These are phyloP conservation scores for Syritta pipiens DNA, from an alignment of 2,888 invertebrate species.

Conservation along the genomic window DNA sequence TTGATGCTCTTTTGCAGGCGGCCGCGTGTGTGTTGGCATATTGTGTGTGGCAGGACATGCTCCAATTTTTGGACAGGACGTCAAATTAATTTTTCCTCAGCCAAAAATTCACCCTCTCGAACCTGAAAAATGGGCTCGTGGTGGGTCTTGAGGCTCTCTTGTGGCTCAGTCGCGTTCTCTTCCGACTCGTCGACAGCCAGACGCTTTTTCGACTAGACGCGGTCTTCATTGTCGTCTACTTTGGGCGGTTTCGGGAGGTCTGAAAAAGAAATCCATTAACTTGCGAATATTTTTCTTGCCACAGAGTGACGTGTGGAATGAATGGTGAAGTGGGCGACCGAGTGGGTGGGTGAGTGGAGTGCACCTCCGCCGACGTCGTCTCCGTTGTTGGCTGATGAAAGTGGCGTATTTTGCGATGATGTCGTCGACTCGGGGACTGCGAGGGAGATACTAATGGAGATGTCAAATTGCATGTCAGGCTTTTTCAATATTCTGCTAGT, in stretches of 20 bases:
- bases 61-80: constrained; percentile 59
- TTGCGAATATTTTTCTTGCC: constrained; percentile 30
- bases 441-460: constrained; percentile 43
- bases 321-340: constrained; percentile 8
- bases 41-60: constrained; percentile 67
- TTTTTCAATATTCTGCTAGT: constrained; percentile 7
- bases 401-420: constrained; percentile 21
- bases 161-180: too few relatives aligned
- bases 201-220: constrained; percentile 10
- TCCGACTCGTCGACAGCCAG: constrained; percentile 31
- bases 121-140: constrained; percentile 61
- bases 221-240: constrained; percentile 9
- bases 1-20: constrained; percentile 64
- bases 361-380: not conserved
- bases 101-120: constrained; percentile 48
- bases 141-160: constrained; percentile 28
- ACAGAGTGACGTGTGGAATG: not conserved
- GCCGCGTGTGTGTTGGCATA: too few relatives aligned
- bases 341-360: not conserved
- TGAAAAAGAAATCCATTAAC: constrained; percentile 62
- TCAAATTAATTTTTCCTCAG: constrained; percentile 63
- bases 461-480: constrained; percentile 41
- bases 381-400: constrained; percentile 2
- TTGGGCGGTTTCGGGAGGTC: not conserved
- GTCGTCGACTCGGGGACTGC: too few relatives aligned